phyloP scores from a whole-genome alignment of 2,113 vertebrate genomes.

The Forbesichthys papilliferus region DNA sequence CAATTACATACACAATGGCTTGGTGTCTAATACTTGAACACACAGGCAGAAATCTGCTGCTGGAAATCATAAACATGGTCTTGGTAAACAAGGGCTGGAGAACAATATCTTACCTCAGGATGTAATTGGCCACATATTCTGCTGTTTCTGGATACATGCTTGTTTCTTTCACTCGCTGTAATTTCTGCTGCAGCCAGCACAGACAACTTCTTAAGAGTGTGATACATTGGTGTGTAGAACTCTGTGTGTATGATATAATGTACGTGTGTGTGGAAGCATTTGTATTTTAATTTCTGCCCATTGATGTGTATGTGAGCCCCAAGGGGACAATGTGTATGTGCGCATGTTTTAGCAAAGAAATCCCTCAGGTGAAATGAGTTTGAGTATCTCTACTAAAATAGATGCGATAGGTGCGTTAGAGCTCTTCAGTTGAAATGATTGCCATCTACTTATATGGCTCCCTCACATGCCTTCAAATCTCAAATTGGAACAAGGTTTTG shows the following conservation, averaged over 20 bases:
- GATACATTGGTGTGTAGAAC: neutral
- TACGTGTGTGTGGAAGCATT: neutral
- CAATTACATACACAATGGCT: conserved; percentile 39
- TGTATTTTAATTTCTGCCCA: conserved; percentile 15
- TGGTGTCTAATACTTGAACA: conserved; percentile 21
- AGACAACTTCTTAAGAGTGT: conserved; percentile 20
- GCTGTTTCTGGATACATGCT: conserved; percentile 62
- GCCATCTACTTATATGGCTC: neutral
- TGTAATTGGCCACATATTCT: conserved; percentile 62
- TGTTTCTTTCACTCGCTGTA: neutral
- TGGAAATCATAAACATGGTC: conserved; percentile 28
- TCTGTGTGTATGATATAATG: conserved; percentile 2
- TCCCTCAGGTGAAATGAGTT: conserved; percentile 50
- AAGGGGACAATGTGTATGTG: conserved; percentile 9
- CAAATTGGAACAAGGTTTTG: conserved; percentile 1
- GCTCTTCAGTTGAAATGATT: neutral
- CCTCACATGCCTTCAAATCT: too few relatives aligned
- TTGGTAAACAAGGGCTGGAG: conserved; percentile 3
- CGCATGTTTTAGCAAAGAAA: conserved; percentile 46
- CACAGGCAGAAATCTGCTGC: conserved; percentile 9
- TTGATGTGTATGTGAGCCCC: conserved; percentile 1
- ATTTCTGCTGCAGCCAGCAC: neutral
- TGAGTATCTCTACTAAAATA: conserved; percentile 42
- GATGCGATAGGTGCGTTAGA: conserved; percentile 6
- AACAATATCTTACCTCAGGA: conserved; percentile 54